These are phyloP conservation scores for Drosophila quadrilineata DNA, from an alignment of 1,140 invertebrate species.

Conservation along the genomic window DNA sequence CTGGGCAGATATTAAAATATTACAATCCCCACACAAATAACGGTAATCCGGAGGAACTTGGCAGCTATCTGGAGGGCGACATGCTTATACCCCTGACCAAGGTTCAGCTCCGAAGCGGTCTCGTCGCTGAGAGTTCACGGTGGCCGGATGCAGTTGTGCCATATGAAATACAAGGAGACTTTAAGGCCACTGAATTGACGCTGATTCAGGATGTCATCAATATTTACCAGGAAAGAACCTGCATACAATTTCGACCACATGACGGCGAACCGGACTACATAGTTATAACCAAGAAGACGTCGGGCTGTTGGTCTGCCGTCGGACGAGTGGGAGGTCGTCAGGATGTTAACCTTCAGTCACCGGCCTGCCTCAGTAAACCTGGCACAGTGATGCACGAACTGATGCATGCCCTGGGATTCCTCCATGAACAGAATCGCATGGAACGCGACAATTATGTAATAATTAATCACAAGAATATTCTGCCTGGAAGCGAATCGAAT, in stretches of 20 bases:
- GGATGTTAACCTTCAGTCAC: constrained; percentile 86
- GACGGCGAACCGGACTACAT: constrained; percentile 85
- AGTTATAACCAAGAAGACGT: constrained; percentile 84
- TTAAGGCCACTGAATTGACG: too few species aligned
- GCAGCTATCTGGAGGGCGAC: constrained; percentile 87
- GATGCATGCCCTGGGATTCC: constrained; percentile 92
- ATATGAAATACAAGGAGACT: constrained; percentile 84
- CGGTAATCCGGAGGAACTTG: constrained; percentile 88
- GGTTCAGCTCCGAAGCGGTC: constrained; percentile 83
- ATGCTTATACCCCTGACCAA: constrained; percentile 84
- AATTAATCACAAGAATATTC: constrained; percentile 83
- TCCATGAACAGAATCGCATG: constrained; percentile 91
- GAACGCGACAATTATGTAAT: constrained; percentile 89
- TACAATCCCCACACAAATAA: constrained; percentile 83
- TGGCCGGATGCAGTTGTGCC: constrained; percentile 87
- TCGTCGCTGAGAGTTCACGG: constrained; percentile 82
- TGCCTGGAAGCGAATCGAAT: constrained; percentile 84
- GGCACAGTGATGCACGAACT: constrained; percentile 90
- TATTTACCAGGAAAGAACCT: constrained; percentile 87
- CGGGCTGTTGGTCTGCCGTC: constrained; percentile 91
- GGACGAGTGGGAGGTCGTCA: constrained; percentile 85
- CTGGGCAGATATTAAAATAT: constrained; percentile 82
- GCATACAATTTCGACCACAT: constrained; percentile 86
- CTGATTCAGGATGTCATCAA: constrained; percentile 60
- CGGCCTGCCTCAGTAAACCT: constrained; percentile 87